These are phyloP conservation scores for Campoletis sonorensis DNA, from an alignment of 1,140 invertebrate genomes.

Conservation along the genomic window DNA sequence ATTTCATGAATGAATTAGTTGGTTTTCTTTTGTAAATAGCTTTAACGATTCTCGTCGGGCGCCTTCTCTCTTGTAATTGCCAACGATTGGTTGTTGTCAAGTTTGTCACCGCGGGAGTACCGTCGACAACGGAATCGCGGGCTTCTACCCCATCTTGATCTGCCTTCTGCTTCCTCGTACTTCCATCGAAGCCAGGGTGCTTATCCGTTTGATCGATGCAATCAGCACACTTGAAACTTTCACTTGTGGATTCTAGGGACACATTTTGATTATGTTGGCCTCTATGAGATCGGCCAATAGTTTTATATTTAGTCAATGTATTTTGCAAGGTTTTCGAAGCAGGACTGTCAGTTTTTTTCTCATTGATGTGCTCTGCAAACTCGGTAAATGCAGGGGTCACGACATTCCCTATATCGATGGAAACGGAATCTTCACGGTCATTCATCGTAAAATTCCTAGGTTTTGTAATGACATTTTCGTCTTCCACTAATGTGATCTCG, in stretches of 20 bases:
- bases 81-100: constrained; percentile 11
- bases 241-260: not conserved
- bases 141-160: not conserved
- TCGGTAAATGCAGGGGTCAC: not conserved
- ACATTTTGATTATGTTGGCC: not conserved
- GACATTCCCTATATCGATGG: not conserved
- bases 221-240: not conserved
- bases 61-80: constrained; percentile 25
- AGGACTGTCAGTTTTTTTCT: not conserved
- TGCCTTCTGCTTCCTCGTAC: not conserved
- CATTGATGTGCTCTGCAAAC: not conserved
- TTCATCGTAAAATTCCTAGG: not conserved
- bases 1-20: not conserved
- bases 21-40: constrained; percentile 32
- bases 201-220: not conserved
- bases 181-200: not conserved
- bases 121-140: not conserved
- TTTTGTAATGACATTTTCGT: not conserved
- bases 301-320: not conserved
- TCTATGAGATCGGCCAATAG: not conserved
- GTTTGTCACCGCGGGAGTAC: not conserved
- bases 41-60: constrained; percentile 15
- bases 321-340: not conserved
- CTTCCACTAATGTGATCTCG: no score
- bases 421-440: constrained; percentile 26